Evolutionary conservation across 1,140 invertebrate species (phyloP), one percentile per base, ranked within the genome.

Genomic region (Atopsyche davidsoni): DNA sequence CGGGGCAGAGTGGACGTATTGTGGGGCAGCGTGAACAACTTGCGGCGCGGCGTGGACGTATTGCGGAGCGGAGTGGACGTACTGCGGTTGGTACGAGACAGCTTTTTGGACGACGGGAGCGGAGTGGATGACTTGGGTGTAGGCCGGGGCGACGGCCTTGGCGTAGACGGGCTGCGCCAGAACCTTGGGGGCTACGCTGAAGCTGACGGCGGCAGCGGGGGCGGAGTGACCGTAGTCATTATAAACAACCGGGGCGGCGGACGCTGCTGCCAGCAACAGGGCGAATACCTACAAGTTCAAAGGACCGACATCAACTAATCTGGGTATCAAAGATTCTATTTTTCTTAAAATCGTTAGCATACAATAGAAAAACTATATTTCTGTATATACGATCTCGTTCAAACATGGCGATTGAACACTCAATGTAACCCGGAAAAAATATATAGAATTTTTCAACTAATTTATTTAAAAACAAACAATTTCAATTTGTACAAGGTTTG

Each of bases 11-110:
- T 55, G 51, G 14, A 64, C 56, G 9, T 57, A 48, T 22, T 51
- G 60, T n/a, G 60, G 57, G 34, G 59, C 59, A 4, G 62, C 57
- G 6, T 55, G 50, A n/a, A 61, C 60, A 18, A 59, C 42, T 42
- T 56, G 49, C 23, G 60, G 58, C 11, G 60, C 54, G 25, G n/a
- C 40, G 19, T 53, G 51, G 16, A 48, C 25, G 17, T 17, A 17
- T 40, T 55, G 46, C 36, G 59, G 56, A 11, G 60, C 55, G 10
- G 55, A 46, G 35, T 14, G 23, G 14, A 38, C 42, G 24, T 25
- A 34, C 40, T 24, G 46, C 28, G 24, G 48, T 31, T 41, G 46
- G 35, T 40, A 39, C 13, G 38, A 40, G 42, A 48, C 40, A 31
- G 25, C 11, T 19, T 54, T 48, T 14, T 48, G 46, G 46, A 43